A percentile compares a stretch with the other conserved stretches of the same genome.
These are phyloP conservation scores for Diloba caeruleocephala DNA, from an alignment of 2,888 invertebrate species.

Conservation along the genomic window DNA sequence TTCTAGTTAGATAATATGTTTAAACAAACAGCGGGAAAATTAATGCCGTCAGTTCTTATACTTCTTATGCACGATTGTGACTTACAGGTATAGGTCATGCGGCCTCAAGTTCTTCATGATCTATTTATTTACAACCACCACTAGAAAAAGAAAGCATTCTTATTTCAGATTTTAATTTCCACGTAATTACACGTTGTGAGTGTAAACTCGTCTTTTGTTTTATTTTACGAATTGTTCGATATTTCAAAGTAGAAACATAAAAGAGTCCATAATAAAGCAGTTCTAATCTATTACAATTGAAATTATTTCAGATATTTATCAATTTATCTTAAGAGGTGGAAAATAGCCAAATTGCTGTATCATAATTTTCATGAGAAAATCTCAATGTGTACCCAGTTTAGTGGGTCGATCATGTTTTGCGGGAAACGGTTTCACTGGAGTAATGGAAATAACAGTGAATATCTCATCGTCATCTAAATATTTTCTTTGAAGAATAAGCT, in stretches of 20 bases:
- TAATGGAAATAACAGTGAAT: slow-evolving; percentile 22
- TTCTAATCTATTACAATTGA: slow-evolving; percentile 46
- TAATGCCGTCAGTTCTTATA: too few species aligned
- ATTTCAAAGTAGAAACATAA: slow-evolving; percentile 28
- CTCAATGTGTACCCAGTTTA: slow-evolving; percentile 16
- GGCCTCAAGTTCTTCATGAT: too few species aligned
- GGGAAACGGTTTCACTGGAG: slow-evolving; percentile 20
- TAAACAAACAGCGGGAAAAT: too few species aligned
- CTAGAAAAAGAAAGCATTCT: too few species aligned
- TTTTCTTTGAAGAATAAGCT: slow-evolving; percentile 30
- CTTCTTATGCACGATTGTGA: too few species aligned
- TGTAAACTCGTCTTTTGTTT: neutral
- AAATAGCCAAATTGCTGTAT: slow-evolving; percentile 51
- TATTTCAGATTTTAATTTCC: too few species aligned
- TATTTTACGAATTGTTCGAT: slow-evolving; percentile 1
- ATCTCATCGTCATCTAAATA: slow-evolving; percentile 10
- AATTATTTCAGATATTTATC: slow-evolving; percentile 49
- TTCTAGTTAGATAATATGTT: too few species aligned
- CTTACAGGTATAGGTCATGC: too few species aligned
- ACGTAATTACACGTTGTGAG: too few species aligned
- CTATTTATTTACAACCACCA: too few species aligned
- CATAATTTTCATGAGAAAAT: slow-evolving; percentile 36
- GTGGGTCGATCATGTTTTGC: slow-evolving; percentile 37
- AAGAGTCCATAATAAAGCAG: slow-evolving; percentile 31
- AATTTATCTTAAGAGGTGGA: slow-evolving; percentile 57